Base-by-base conservation (phyloP, 2,888 invertebrate species). In the Drosophila eohydei region DNA sequence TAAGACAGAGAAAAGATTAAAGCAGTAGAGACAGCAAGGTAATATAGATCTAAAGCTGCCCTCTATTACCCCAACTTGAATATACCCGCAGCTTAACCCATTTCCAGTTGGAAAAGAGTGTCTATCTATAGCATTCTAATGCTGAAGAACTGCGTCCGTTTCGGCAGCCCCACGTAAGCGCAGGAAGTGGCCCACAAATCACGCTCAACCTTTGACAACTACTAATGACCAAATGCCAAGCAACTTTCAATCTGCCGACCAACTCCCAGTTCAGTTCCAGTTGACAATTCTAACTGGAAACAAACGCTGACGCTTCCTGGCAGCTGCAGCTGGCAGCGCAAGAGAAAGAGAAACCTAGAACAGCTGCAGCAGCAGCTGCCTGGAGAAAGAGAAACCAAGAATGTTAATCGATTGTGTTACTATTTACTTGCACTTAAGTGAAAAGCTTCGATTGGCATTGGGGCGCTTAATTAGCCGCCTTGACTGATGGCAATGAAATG, bases 341-440 rank as follows among this genome's bases (percentile, higher is more conserved):
- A 21, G 36, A 5, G 52, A 54, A 26, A 54, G 38, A 38, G 54
- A 54, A 36, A 54, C 4, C 12, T 4, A 34, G 51, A 50, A 32
- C 48, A 51, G 51, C 51, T 51, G 34, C 51, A 28, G 34, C 50
- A 12, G 32, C 51, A 55, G 56, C 36, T 71, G 74, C n/a, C 16
- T 1, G 28, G 38, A 26, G 52, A 52, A 38, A 52, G 52, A 52
- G 52, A 52, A 38, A 52, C 9, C 34, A 4, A 12, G 61, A 66
- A 43, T 43, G 40, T 44, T 28, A 61, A 52, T 56, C 50, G 79
- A 74, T 61, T 79, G 69, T 71, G 51, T 68, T 77, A 76, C 50
- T 30, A 40, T 84, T 85, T 88, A 85, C 90, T 85, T 85, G 84
- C 84, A 85, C 90, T 85, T 85, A 88, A 85, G 84, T 85, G 90